Evolutionary conservation across 2,888 invertebrate species (phyloP), one percentile per base, ranked within the genome.

Genomic region (Conchocele bisecta): DNA sequence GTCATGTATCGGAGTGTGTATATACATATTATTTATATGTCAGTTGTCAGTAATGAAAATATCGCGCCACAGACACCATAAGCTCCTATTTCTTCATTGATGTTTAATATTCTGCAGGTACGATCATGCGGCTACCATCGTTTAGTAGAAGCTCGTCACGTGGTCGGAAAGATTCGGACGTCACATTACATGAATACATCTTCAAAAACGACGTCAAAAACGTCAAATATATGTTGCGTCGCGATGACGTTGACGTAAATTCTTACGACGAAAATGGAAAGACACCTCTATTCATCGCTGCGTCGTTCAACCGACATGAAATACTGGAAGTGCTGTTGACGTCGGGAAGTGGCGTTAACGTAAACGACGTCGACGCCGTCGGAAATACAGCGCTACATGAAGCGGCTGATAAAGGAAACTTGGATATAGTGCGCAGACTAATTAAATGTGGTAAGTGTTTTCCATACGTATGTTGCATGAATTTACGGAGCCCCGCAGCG

Each of bases 301-400:
- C 76, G 5, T 60, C 70, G 6, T 78, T 72, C 33, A 76, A 75
- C n/a, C 81, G 77, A 50, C 46, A 63, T 17, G 81, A 81, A 26
- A 57, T 74, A 1, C 70, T 76, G 4, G 58, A 60, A 2, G 68
- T 70, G 33, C 37, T 81, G 7, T 22, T 81, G 35, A 42, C 69
- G n/a, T 69, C 81, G 15, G 78, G 81, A 37, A 76, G 78, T 59
- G 50, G 59, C 42, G 51, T 74, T 2, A 74, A 76, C 29, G 61
- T 74, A 31, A 37, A 7, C n/a, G 76, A 81, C 54, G 26, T 5
- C n/a, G 76, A 81, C 54, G 31, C 63, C 11, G 46, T 68, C 20
- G 70, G 81, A 7, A 70, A 75, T 37, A 79, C 75, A n/a, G 72
- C 81, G 0, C 58, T 81, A 2, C 81, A 81, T 31, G 81, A 79